Base-by-base conservation (phyloP, 2,797 vertebrate genomes). In the Poecile montanus region DNA sequence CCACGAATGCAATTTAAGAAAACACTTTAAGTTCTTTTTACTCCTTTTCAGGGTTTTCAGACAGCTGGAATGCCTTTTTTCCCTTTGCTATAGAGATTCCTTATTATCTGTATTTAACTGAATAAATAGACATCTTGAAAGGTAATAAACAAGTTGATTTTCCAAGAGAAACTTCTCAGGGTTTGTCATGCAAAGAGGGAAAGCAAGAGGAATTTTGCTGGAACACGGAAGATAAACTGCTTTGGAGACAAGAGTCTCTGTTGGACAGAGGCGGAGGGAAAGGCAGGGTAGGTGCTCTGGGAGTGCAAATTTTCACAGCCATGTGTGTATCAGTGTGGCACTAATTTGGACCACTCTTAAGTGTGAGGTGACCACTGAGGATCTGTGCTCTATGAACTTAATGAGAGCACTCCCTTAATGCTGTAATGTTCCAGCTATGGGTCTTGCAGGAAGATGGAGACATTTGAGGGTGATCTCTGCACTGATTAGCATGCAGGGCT, bases 11-110 rank as follows among this genome's bases (percentile, higher is more conserved):
- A 92, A 94, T 91, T 85, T 91, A 92, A 94, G 62, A 70, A 90
- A 94, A 76, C 27, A 54, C 27, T 93, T 95, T 67, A 61, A 34
- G 68, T 75, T 75, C 65, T 57, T 94, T 91, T 95, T 57, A 42
- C 38, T 93, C 60, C 18, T 93, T 91, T 93, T 92, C 50, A 82
- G 83, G 77, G 45, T 71, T 94, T 95, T 74, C 61, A 84, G 73
- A 53, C 60, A 86, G 76, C 70, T 76, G 45, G 57, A 92, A 47
- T 47, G 30, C 13, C 27, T 65, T 85, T 62, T 67, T n/a, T 13
- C 2, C 1, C 23, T 34, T 84, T 79, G 42, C 29, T 84, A 10
- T 32, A 76, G 54, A 90, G 40, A 77, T 86, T 79, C n/a, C 66
- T 88, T 93, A 87, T 91, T 93, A 78, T 71, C 60, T 91, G 53